Evolutionary conservation across 2,797 vertebrate genomes (phyloP), one percentile per base, ranked within the genome.

Genomic region (Dallia pectoralis): DNA sequence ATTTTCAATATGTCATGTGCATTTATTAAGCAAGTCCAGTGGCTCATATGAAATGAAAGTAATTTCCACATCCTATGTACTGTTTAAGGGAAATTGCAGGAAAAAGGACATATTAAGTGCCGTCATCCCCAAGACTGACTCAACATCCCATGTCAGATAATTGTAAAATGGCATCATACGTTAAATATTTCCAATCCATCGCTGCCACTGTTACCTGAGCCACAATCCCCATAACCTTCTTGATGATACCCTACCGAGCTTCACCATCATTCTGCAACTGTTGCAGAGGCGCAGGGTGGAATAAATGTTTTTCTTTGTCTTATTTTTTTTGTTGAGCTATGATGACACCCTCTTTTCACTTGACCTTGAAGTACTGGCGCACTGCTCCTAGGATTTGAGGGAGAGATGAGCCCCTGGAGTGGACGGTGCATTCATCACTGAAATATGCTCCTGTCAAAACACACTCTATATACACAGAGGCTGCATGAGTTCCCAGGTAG

Each of bases 361-460:
- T 75, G 77, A 78, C 77, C 77, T 78, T 78, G 69, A 72, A 49
- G 70, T 70, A 67, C 7, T 67, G 62, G 63, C 44, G 29, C 49
- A 74, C 36, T 22, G 4, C 68, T 49, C 77, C 67, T 73, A 40
- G 51, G 73, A 70, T 69, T 61, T 74, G 68, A 63, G 59, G 53
- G 73, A 49, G 32, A 68, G 53, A 61, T 65, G 69, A 73, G 64
- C 59, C 69, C 53, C 69, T 56, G 69, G 16, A 40, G 36, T 47
- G 53, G 65, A 70, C 61, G 64, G n/a, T 25, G 68, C 76, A 74
- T 74, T 67, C 71, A 74, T 78, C 77, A 78, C 53, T 63, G 64
- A 62, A 78, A 78, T 67, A 67, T 71, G 29, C 69, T 71, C 72
- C 77, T 78, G 77, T 78, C 77, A 74, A 59, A 66, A 8, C 73